Base-by-base conservation (phyloP, 2,113 vertebrate species). In the Thomomys bottae region DNA sequence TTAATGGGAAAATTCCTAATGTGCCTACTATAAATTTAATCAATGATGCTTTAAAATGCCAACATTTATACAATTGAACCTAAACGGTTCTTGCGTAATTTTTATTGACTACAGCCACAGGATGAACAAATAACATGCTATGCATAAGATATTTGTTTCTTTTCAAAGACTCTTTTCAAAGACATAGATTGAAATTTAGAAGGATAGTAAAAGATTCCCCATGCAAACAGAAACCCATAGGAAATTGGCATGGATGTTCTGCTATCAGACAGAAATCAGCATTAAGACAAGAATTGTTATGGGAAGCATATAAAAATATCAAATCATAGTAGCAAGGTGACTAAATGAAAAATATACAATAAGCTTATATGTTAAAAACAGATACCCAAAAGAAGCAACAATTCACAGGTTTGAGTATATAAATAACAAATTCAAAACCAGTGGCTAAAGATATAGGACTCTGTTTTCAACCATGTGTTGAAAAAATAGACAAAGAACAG, bases 91-190 rank as follows among this genome's bases (percentile, higher is more conserved):
- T 8, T 70, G 38, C 91, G 40, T 89, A 59, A n/a, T 8, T 78
- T 84, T 36, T 54, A 20, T 40, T 88, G 3, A 42, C 32, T 66
- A 0, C 20, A 88, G 42, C 32, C 4, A 72, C 1, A 67, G 17
- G 17, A 68, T 66, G 2, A 81, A 87, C 59, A 63, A 64, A 3
- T 5, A 59, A 32, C 9, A 93, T 61, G 32, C 3, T 76, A 68
- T 59, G 15, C 67, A 64, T 18, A 87, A 78, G 71, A 80, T 4
- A 64, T 38, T 63, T 3, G 21, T 6, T 76, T 45, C 71, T 80
- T 94, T 84, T 80, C 21, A 90, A 57, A n/a, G 14, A 34, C 2
- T 85, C 14, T n/a, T n/a, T n/a, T n/a, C n/a, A n/a, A n/a, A n/a
- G n/a, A 90, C 68, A 45, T n/a, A 32, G 2, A 14, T 84, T 8